Conservation (phyloP, 2,797 vertebrate species). For the Malacoctenus gilli region DNA sequence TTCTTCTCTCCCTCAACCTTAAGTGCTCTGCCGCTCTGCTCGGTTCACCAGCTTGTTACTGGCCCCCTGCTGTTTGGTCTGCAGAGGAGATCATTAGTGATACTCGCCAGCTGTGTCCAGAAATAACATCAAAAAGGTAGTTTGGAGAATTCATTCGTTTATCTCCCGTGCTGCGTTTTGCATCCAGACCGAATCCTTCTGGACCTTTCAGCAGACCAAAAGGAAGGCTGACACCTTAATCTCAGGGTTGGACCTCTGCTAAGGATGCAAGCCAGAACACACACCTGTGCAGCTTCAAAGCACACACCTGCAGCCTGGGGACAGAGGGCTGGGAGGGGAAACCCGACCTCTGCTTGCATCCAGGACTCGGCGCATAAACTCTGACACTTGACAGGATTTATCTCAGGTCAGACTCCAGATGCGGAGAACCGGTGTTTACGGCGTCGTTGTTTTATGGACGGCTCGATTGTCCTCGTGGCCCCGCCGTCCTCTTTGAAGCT, state of each 20-base stretch:
- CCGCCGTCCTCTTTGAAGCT: background rate
- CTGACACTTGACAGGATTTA: conserved; percentile 30
- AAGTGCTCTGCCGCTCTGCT: no score
- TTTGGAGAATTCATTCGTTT: no score
- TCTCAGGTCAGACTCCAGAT: conserved; percentile 11
- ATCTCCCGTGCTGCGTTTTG: no score
- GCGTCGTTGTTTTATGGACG: conserved; percentile 4
- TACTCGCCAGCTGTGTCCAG: no score
- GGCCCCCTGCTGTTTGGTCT: no score
- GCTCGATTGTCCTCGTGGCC: background rate
- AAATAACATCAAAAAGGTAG: no score
- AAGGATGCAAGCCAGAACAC: conserved; percentile 5
- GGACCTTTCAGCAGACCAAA: background rate
- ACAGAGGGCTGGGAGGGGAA: conserved; percentile 21
- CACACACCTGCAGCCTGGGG: conserved; percentile 36
- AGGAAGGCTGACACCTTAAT: background rate
- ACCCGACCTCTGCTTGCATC: conserved; percentile 26
- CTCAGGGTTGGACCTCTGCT: background rate
- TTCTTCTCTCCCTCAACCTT: no score
- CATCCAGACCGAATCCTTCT: background rate
- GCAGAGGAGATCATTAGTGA: no score
- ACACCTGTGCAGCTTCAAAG: conserved; percentile 52
- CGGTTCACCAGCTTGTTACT: no score
- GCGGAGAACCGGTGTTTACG: conserved; percentile 13
- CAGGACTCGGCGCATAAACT: conserved; percentile 18